Evolutionary conservation across 53 echinoderm and acorn worm genomes (phyloP).

Genomic region (Arbacia lixula): DNA sequence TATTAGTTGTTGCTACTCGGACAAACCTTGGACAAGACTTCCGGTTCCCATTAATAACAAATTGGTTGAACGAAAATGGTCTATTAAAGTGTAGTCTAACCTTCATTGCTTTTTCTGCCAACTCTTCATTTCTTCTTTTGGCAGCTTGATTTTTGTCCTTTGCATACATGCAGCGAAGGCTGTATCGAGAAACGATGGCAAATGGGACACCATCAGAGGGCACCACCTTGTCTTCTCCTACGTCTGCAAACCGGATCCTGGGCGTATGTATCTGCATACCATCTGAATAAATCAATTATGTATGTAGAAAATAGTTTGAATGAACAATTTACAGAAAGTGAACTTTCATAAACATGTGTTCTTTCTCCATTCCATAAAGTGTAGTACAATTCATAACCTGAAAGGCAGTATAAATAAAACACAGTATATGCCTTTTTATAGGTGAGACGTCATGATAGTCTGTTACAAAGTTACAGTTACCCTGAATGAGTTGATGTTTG

Average conservation of each 20-base stretch:
- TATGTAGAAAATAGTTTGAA: not conserved
- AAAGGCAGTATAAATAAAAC: too few relatives aligned
- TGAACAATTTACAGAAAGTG: not conserved
- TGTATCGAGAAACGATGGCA: slow-evolving; percentile 34
- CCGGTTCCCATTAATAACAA: too few relatives aligned
- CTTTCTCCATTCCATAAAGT: too few relatives aligned
- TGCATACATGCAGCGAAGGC: slow-evolving; percentile 19
- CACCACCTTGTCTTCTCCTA: slow-evolving; percentile 20
- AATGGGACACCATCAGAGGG: slow-evolving; percentile 15
- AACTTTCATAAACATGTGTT: not conserved
- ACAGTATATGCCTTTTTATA: too few relatives aligned
- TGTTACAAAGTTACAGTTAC: too few relatives aligned
- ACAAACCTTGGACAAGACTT: too few relatives aligned
- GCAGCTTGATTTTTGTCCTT: slow-evolving; percentile 34
- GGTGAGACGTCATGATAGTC: too few relatives aligned
- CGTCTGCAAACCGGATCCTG: not conserved
- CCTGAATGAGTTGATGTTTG: too few relatives aligned
- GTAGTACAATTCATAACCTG: too few relatives aligned
- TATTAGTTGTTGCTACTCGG: too few relatives aligned
- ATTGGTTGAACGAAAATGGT: too few relatives aligned
- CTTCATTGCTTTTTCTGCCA: slow-evolving; percentile 16
- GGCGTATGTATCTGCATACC: slow-evolving; percentile 18
- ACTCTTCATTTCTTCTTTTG: slow-evolving; percentile 25
- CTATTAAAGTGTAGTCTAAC: not conserved
- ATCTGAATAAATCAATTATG: slow-evolving; percentile 8